These are phyloP conservation scores for Drosophila bunnanda DNA, from an alignment of 2,888 invertebrate species.

Conservation along the genomic window DNA sequence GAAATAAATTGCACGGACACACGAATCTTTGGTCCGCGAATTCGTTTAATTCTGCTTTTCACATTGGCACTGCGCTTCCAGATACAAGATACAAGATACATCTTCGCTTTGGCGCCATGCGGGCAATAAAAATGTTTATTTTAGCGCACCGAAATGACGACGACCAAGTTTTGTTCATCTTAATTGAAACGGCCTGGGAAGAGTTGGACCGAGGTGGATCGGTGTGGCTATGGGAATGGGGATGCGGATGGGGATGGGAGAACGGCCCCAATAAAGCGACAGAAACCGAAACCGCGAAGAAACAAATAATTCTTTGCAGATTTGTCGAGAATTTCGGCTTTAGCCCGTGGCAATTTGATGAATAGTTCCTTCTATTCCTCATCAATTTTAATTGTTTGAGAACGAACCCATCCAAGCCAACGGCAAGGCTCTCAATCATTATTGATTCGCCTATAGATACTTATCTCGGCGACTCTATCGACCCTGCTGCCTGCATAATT, in stretches of 20 bases:
- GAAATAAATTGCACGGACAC: slow-evolving; percentile 64
- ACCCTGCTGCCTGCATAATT: slow-evolving; percentile 55
- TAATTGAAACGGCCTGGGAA: slow-evolving; percentile 60
- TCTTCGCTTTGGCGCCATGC: slow-evolving; percentile 67
- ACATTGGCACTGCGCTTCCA: slow-evolving; percentile 32
- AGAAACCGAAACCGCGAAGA: slow-evolving; percentile 30
- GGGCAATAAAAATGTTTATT: slow-evolving; percentile 73
- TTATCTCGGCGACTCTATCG: slow-evolving; percentile 5
- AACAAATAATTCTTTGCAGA: slow-evolving; percentile 24
- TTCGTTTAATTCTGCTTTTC: slow-evolving; percentile 33
- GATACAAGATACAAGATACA: slow-evolving; percentile 49
- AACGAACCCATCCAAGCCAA: slow-evolving; percentile 23
- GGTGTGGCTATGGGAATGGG: not conserved
- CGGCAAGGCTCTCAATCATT: slow-evolving; percentile 59
- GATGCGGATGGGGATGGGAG: not conserved
- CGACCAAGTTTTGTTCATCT: slow-evolving; percentile 54
- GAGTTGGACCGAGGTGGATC: slow-evolving; percentile 13
- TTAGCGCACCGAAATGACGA: slow-evolving; percentile 61
- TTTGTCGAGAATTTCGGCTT: slow-evolving; percentile 49
- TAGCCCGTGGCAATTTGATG: slow-evolving; percentile 48
- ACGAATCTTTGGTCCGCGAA: slow-evolving; percentile 37
- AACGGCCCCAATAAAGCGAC: slow-evolving; percentile 24
- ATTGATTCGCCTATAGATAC: slow-evolving; percentile 41
- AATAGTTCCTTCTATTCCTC: slow-evolving; percentile 43
- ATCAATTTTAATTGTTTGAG: slow-evolving; percentile 64